Percentiles rank a stretch among this genome's conserved stretches.
phyloP scores from a whole-genome alignment of 2,888 invertebrate genomes.

The Diaprepes abbreviatus region DNA sequence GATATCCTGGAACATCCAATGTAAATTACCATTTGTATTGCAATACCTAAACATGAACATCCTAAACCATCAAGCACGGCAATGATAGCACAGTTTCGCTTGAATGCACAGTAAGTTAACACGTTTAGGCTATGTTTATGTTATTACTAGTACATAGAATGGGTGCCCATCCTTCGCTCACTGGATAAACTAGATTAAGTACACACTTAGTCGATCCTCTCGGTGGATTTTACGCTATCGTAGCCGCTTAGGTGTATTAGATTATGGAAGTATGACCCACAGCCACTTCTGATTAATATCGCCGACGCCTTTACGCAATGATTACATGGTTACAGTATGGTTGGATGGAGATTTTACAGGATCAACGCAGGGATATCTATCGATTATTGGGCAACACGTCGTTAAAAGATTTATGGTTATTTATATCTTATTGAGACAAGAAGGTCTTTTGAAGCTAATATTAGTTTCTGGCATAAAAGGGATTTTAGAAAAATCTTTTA shows the following conservation, averaged over 20 bases:
- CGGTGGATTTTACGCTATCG: conserved; percentile 57
- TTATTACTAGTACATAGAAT: conserved; percentile 39
- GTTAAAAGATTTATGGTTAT: background rate
- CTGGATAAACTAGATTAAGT: conserved; percentile 55
- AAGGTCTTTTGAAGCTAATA: too few species aligned
- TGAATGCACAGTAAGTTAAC: conserved; percentile 25
- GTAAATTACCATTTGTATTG: background rate
- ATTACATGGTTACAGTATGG: conserved; percentile 43
- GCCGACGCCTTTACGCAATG: conserved; percentile 52
- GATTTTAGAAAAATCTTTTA: too few species aligned
- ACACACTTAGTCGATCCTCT: conserved; percentile 55
- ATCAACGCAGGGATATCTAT: conserved; percentile 21
- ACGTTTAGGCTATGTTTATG: conserved; percentile 29
- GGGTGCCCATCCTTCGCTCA: conserved; percentile 44
- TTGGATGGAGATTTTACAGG: conserved; percentile 40
- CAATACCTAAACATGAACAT: background rate
- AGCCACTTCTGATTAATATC: conserved; percentile 58
- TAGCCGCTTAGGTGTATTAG: conserved; percentile 58
- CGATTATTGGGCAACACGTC: background rate
- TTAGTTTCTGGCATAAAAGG: too few species aligned
- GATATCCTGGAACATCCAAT: too few species aligned
- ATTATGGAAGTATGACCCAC: conserved; percentile 56
- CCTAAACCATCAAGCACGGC: conserved; percentile 12
- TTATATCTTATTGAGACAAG: too few species aligned
- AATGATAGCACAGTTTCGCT: conserved; percentile 7